Evolutionary conservation across 2,888 invertebrate species (phyloP).

Genomic region (Sesamia inferens): DNA sequence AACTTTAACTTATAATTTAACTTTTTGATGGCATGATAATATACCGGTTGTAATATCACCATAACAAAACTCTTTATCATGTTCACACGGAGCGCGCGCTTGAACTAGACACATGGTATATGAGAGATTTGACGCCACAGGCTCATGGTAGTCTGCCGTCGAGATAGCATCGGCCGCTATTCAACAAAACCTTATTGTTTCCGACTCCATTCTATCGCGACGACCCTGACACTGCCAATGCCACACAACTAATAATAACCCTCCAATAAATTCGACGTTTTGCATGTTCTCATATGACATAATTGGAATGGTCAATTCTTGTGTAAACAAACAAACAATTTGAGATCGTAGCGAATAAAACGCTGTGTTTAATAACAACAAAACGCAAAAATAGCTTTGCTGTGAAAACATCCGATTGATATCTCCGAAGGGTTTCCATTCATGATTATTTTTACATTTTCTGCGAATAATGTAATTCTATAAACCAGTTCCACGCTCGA

Average conservation of each 20-base stretch:
- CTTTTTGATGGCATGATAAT: constrained; percentile 34
- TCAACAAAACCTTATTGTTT: constrained; percentile 75
- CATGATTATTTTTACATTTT: constrained; percentile 51
- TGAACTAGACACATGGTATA: constrained; percentile 68
- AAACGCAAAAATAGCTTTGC: constrained; percentile 46
- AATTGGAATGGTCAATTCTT: constrained; percentile 64
- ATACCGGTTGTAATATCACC: constrained; percentile 78
- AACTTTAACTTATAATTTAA: neutral
- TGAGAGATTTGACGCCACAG: constrained; percentile 55
- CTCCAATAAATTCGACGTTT: constrained; percentile 59
- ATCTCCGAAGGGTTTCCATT: constrained; percentile 56
- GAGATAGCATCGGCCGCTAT: constrained; percentile 73
- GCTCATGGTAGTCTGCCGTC: constrained; percentile 57
- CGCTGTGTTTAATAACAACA: constrained; percentile 51
- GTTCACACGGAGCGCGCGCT: constrained; percentile 58
- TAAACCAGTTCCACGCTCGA: constrained; percentile 41
- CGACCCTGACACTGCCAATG: constrained; percentile 77
- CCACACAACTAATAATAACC: constrained; percentile 54
- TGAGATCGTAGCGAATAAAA: constrained; percentile 25
- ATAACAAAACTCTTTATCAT: constrained; percentile 76
- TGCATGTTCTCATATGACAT: constrained; percentile 66
- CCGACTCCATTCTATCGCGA: constrained; percentile 53
- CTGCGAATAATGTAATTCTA: constrained; percentile 45
- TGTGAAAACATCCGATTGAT: constrained; percentile 59
- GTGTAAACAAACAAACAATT: constrained; percentile 73